A percentile compares a stretch with the other conserved stretches of the same genome.
These are phyloP conservation scores for Crossocerus cetratus DNA, from an alignment of 2,888 invertebrate genomes.

Conservation along the genomic window DNA sequence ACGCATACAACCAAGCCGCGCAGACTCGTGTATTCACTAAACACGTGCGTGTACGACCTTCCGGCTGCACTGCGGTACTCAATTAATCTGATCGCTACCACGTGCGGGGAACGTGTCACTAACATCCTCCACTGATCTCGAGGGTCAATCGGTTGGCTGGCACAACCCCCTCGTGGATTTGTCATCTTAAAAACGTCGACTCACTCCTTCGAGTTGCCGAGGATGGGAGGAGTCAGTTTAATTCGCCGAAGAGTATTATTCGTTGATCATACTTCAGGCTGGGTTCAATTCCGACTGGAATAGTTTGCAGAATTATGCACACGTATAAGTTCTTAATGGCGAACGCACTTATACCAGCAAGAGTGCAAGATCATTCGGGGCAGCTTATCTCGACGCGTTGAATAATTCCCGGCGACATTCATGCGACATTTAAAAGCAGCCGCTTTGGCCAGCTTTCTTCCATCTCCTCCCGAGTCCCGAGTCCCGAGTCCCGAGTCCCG, in stretches of 20 bases:
- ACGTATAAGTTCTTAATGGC: too few relatives aligned
- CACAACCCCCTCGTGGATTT: too few relatives aligned
- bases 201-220: neutral
- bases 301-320: too few relatives aligned
- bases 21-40: too few relatives aligned
- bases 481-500: too few relatives aligned
- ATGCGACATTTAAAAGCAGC: constrained; percentile 22
- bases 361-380: too few relatives aligned
- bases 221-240: too few relatives aligned
- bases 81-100: constrained; percentile 56
- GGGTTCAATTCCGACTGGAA: too few relatives aligned
- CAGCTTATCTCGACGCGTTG: neutral
- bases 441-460: constrained; percentile 18
- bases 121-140: constrained; percentile 41
- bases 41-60: constrained; percentile 27
- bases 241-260: too few relatives aligned
- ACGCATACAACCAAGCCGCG: neutral
- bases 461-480: constrained; percentile 19
- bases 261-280: too few relatives aligned
- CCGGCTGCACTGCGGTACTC: constrained; percentile 36
- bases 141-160: constrained; percentile 18
- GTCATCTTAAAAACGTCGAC: constrained; percentile 23
- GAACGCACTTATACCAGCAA: too few relatives aligned
- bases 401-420: constrained; percentile 2
- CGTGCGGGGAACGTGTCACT: constrained; percentile 44